A percentile compares a stretch with the other conserved stretches of the same genome.
Conservation (phyloP, 2,888 invertebrate genomes). For the Graphium colonna region DNA sequence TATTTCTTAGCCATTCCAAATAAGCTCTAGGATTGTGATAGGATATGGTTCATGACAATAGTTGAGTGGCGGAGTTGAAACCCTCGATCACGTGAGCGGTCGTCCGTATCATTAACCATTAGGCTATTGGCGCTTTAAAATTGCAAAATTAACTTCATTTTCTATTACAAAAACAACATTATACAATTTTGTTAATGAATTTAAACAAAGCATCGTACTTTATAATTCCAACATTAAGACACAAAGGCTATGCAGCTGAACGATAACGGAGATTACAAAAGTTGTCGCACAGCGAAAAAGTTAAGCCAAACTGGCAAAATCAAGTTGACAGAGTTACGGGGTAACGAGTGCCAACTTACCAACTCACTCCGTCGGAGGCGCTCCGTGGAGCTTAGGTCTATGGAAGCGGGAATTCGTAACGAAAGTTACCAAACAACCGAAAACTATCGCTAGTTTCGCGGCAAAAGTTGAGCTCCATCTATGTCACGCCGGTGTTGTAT, state of each 20-base stretch:
- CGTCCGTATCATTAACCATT: too few species aligned
- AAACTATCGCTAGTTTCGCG: not conserved
- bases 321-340: slow-evolving; percentile 36
- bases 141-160: too few species aligned
- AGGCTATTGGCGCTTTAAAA: too few species aligned
- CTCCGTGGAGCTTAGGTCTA: slow-evolving; percentile 13
- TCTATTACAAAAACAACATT: not conserved
- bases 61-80: too few species aligned
- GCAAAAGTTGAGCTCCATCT: not conserved
- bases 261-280: slow-evolving; percentile 27
- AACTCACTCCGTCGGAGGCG: slow-evolving; percentile 36
- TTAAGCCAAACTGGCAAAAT: slow-evolving; percentile 37
- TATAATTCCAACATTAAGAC: not conserved
- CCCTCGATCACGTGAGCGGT: too few species aligned
- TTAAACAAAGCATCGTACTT: not conserved
- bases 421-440: not conserved
- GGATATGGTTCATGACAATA: too few species aligned
- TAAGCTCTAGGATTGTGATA: too few species aligned
- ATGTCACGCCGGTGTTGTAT: not conserved
- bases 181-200: not conserved
- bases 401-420: slow-evolving; percentile 1
- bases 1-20: too few species aligned
- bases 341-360: slow-evolving; percentile 38
- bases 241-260: slow-evolving; percentile 9
- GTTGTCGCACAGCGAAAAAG: slow-evolving; percentile 23